Evolutionary conservation across 1,140 invertebrate species (phyloP), one percentile per base, ranked within the genome.

Genomic region (Globodera ellingtonae): DNA sequence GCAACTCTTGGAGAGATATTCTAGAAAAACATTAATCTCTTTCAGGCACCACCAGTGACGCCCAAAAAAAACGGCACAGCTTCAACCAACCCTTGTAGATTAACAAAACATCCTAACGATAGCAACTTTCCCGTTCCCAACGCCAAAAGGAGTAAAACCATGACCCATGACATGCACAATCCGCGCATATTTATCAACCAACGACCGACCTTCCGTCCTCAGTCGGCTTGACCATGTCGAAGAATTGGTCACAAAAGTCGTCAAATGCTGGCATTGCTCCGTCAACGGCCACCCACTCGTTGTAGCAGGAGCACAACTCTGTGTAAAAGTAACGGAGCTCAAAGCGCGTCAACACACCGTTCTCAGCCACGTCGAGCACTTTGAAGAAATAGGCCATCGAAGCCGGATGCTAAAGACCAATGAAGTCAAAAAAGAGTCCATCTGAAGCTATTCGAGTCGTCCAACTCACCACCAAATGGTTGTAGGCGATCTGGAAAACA

Each of bases 361-460:
- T 66, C 21, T 76, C 82, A 44, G 84, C 44, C 15, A 82, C 44
- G 65, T 82, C 81, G 1, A 82, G 81, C 46, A 82, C 52, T 59
- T 83, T 82, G 79, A 83, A 82, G 70, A 82, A 82, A 66, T 82
- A 82, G 35, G 50, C 44, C 21, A 82, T 62, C 15, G 81, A 69
- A 35, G 81, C 35, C 13, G 81, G 81, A 83, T 82, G 79, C 81
- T 82, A 72, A 52, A 82, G 62, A 13, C 13, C 75, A 79, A 79
- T 15, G 35, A 35, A 35, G 35, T 35, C 35, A 35, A 35, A 35
- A 35, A 35, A 35, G 35, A 35, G 35, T 35, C 35, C 35, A 35
- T 35, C 35, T 35, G 1, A 35, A 35, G 1, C 71, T 15, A 46
- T 15, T 72, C 44, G 3, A 67, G n/a, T 78, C 78, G 24, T 24